Conservation (phyloP, 1,140 invertebrate species). For the Magallana gigas region DNA sequence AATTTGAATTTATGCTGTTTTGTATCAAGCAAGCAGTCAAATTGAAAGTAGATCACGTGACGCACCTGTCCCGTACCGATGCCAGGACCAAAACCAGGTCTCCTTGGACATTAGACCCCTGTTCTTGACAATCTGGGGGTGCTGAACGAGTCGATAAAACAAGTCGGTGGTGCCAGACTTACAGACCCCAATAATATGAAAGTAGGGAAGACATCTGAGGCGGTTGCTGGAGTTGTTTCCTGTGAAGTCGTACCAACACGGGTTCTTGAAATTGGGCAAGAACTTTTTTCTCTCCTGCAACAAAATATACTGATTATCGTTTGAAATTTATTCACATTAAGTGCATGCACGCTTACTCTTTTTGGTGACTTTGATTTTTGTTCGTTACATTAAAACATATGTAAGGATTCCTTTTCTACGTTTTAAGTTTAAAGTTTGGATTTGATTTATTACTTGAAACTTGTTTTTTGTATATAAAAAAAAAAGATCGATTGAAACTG, state of each 20-base stretch:
- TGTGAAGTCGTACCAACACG: constrained; percentile 37
- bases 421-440: too few species aligned
- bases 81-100: constrained; percentile 55
- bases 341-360: too few species aligned
- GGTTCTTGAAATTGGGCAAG: constrained; percentile 49
- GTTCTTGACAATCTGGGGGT: constrained; percentile 48
- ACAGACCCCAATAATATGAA: constrained; percentile 52
- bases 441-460: too few species aligned
- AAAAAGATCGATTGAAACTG: background rate
- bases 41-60: background rate
- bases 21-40: too few species aligned
- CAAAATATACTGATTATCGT: background rate
- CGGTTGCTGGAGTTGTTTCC: background rate
- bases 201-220: constrained; percentile 50
- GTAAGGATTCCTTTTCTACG: too few species aligned
- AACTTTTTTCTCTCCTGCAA: constrained; percentile 31
- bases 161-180: constrained; percentile 53
- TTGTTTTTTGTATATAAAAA: too few species aligned
- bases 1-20: too few species aligned
- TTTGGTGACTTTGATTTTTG: too few species aligned
- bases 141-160: constrained; percentile 35
- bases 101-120: constrained; percentile 39
- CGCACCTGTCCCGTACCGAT: constrained; percentile 42
- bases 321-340: too few species aligned
- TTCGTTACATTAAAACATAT: too few species aligned